These are phyloP conservation scores for Leucophenga montana DNA, from an alignment of 2,888 invertebrate species.

Conservation along the genomic window DNA sequence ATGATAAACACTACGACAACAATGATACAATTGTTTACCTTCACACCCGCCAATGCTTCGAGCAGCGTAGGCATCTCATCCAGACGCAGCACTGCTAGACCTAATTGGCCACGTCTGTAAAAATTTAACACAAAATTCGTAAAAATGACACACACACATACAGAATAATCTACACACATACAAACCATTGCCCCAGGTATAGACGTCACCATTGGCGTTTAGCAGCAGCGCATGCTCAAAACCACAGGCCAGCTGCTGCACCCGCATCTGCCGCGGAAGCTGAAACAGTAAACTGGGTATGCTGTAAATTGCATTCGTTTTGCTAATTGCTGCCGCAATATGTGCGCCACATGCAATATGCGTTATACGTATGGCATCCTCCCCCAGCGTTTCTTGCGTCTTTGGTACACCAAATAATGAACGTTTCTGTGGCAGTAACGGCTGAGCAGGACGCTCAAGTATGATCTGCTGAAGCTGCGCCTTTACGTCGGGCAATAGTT, in stretches of 20 bases:
- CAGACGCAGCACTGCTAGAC: slow-evolving; percentile 79
- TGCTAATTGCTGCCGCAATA: slow-evolving; percentile 73
- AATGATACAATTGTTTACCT: slow-evolving; percentile 61
- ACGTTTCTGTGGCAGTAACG: slow-evolving; percentile 51
- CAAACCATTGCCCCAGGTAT: slow-evolving; percentile 89
- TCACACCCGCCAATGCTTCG: slow-evolving; percentile 84
- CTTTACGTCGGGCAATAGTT: slow-evolving; percentile 46
- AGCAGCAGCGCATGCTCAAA: slow-evolving; percentile 86
- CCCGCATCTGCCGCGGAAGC: slow-evolving; percentile 75
- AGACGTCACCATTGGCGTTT: slow-evolving; percentile 82
- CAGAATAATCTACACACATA: slow-evolving; percentile 69
- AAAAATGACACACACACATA: neutral
- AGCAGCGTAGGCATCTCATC: slow-evolving; percentile 79
- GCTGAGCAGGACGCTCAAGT: slow-evolving; percentile 47
- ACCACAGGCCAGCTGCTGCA: slow-evolving; percentile 82
- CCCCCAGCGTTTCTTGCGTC: slow-evolving; percentile 10
- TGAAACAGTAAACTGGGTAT: slow-evolving; percentile 77
- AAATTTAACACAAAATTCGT: slow-evolving; percentile 19
- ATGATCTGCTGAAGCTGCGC: slow-evolving; percentile 49
- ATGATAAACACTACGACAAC: slow-evolving; percentile 5
- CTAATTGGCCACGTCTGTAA: slow-evolving; percentile 89
- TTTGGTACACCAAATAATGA: slow-evolving; percentile 54
- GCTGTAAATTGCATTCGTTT: slow-evolving; percentile 76
- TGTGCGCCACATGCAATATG: slow-evolving; percentile 74
- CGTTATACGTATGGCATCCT: slow-evolving; percentile 60